Percentiles rank a stretch among this genome's conserved stretches.
Conservation (phyloP, 2,797 vertebrate genomes). For the Octomys mimax region DNA sequence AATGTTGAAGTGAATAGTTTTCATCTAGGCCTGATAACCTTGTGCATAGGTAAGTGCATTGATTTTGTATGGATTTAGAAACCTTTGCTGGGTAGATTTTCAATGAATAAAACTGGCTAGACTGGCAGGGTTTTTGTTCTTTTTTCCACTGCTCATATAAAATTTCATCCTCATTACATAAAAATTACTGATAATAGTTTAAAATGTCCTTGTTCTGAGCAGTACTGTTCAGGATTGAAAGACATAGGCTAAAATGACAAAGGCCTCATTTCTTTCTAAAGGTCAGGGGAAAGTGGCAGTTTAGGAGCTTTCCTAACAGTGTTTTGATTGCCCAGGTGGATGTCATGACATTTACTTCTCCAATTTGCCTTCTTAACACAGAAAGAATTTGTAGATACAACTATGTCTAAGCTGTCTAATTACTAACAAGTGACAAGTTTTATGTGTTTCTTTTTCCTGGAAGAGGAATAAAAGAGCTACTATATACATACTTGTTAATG, state of each 20-base stretch:
- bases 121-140: not conserved
- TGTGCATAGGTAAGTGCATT: not conserved
- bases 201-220: constrained; percentile 11
- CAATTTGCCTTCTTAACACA: not conserved
- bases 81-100: not conserved
- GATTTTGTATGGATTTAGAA: not conserved
- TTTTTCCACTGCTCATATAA: not conserved
- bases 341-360: not conserved
- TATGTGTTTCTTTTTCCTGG: constrained; percentile 40
- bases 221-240: constrained; percentile 23
- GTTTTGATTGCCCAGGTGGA: constrained; percentile 13
- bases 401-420: not conserved
- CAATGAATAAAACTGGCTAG: not conserved
- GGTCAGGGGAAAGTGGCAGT: not conserved
- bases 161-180: constrained; percentile 5
- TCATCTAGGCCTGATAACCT: not conserved
- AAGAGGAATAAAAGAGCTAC: not conserved
- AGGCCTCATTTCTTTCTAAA: not conserved
- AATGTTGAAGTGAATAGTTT: not conserved
- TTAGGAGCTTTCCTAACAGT: not conserved
- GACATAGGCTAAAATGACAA: constrained; percentile 9
- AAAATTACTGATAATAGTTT: constrained; percentile 32
- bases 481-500: not conserved
- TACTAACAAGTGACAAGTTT: constrained; percentile 25
- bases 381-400: constrained; percentile 29